Conservation (phyloP, 2,888 invertebrate species). For the Ornithoptera priamus region DNA sequence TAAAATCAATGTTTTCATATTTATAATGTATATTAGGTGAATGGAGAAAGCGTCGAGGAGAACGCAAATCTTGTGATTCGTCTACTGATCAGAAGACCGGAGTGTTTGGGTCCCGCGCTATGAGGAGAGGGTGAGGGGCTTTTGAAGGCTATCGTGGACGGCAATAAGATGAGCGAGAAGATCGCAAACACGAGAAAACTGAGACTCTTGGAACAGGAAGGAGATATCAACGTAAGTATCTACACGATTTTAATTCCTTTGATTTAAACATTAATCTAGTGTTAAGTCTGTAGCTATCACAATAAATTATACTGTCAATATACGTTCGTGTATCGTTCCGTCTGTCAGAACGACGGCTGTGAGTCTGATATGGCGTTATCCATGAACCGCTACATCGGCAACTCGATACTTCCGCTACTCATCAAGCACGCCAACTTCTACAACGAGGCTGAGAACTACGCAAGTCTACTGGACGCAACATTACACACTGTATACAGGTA, state of each 20-base stretch:
- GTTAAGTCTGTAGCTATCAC: too few species aligned
- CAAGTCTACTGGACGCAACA: conserved; percentile 97
- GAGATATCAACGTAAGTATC: conserved; percentile 70
- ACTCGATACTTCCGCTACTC: conserved; percentile 96
- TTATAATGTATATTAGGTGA: conserved; percentile 60
- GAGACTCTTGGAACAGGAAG: conserved; percentile 89
- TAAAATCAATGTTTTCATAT: conserved; percentile 18
- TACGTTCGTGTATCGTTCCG: background rate
- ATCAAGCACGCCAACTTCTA: conserved; percentile 98
- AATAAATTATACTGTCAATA: too few species aligned
- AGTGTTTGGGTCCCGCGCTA: conserved; percentile 98
- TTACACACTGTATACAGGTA: conserved; percentile 96
- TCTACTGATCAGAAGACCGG: conserved; percentile 96
- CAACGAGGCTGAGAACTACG: conserved; percentile 97
- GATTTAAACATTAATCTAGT: too few species aligned
- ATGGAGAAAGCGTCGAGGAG: conserved; percentile 99
- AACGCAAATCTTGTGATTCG: conserved; percentile 99
- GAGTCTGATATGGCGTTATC: conserved; percentile 99
- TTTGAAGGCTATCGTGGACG: conserved; percentile 96
- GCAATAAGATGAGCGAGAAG: conserved; percentile 97
- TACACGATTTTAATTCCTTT: background rate
- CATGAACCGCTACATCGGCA: conserved; percentile 99
- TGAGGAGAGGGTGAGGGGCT: conserved; percentile 99
- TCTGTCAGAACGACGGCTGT: conserved; percentile 89
- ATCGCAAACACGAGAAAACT: conserved; percentile 91